phyloP scores from a whole-genome alignment of 2,888 invertebrate genomes.

The Lasiommata megera region DNA sequence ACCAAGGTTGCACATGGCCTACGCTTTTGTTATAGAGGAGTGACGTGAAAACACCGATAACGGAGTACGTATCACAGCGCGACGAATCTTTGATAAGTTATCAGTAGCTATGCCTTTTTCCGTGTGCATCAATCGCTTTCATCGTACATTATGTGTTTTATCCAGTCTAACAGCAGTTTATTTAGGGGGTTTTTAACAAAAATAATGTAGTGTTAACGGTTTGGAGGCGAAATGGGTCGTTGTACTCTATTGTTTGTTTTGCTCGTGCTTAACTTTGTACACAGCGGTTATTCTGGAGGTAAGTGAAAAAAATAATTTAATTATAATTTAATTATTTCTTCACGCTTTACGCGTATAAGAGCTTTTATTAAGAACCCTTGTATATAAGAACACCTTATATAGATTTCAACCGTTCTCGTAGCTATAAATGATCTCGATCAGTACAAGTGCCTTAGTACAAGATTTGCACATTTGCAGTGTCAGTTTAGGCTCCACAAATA shows the following conservation, averaged over 20 bases:
- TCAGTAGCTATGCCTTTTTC: conserved; percentile 50
- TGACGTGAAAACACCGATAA: conserved; percentile 28
- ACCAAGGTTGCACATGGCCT: conserved; percentile 21
- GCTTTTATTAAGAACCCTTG: no score
- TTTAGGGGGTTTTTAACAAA: not conserved
- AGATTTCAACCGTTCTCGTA: no score
- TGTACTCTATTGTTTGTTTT: conserved; percentile 46
- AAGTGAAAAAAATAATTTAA: conserved; percentile 14
- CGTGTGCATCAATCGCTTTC: conserved; percentile 27
- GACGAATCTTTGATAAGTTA: conserved; percentile 65
- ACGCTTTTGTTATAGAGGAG: conserved; percentile 19
- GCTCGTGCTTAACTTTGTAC: conserved; percentile 46
- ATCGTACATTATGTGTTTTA: conserved; percentile 15
- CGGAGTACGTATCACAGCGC: conserved; percentile 39
- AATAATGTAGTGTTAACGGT: conserved; percentile 20
- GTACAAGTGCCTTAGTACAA: no score
- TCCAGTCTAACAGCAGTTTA: conserved; percentile 33
- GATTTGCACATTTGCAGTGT: no score
- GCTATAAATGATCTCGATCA: no score
- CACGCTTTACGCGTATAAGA: no score
- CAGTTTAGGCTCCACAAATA: no score
- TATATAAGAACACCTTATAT: no score
- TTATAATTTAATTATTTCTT: no score
- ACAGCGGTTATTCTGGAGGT: conserved; percentile 41
- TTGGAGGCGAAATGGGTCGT: conserved; percentile 42